Percentiles rank a stretch among this genome's conserved stretches.
Conservation (phyloP, 2,888 invertebrate genomes). For the Acronicta alni region DNA sequence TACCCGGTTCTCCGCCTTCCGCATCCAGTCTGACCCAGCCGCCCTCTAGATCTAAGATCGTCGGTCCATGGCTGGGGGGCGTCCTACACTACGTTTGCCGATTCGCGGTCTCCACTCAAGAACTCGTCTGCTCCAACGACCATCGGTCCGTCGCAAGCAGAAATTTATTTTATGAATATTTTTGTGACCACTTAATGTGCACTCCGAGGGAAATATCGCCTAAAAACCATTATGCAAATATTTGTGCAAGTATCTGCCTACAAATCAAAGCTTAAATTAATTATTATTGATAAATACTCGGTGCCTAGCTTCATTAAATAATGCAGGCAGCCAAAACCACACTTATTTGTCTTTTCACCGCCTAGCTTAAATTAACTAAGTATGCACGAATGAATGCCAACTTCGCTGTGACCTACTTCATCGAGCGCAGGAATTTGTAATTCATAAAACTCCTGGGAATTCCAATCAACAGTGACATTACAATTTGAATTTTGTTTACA, state of each 20-base stretch:
- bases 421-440: conserved; percentile 32
- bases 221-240: background rate
- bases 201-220: no score
- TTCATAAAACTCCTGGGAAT: conserved; percentile 36
- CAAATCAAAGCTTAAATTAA: background rate
- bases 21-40: no score
- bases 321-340: conserved; percentile 14
- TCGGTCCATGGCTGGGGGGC: no score
- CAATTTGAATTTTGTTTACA: conserved; percentile 12
- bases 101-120: no score
- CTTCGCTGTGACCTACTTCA: conserved; percentile 47
- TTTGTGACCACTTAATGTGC: no score
- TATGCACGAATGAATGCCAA: conserved; percentile 37
- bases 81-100: no score
- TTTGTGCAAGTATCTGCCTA: background rate
- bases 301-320: conserved; percentile 2
- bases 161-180: no score
- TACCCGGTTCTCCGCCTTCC: no score
- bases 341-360: conserved; percentile 44
- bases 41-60: no score
- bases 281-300: conserved; percentile 5
- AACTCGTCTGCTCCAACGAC: no score
- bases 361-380: conserved; percentile 44
- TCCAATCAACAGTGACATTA: conserved; percentile 16
- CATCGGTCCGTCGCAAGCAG: no score